Evolutionary conservation across 2,888 invertebrate genomes (phyloP).

Genomic region (Acanthopleura granulata): DNA sequence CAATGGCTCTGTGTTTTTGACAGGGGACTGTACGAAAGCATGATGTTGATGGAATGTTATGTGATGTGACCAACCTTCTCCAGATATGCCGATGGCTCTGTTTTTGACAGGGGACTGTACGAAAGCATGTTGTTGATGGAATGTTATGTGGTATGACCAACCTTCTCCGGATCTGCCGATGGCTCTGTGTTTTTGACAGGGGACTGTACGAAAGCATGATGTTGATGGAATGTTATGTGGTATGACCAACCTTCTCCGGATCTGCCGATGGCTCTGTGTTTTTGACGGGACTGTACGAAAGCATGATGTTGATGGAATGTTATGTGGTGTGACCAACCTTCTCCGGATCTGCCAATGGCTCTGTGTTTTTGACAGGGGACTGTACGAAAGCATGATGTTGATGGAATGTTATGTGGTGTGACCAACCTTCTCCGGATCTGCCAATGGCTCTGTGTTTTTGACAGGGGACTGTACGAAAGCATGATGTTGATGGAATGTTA

Average conservation of each 20-base stretch:
- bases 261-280: background rate
- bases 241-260: background rate
- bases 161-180: background rate
- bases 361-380: constrained; percentile 6
- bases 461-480: background rate
- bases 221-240: background rate
- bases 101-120: background rate
- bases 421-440: background rate
- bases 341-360: background rate
- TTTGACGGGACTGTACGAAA: background rate
- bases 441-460: background rate
- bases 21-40: background rate
- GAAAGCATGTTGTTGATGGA: background rate
- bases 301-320: background rate
- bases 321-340: background rate
- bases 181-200: background rate
- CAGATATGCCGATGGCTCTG: background rate
- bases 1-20: background rate
- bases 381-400: background rate
- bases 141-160: background rate
- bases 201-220: background rate
- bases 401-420: background rate
- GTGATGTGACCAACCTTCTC: background rate
- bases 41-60: background rate
- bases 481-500: background rate